Percentiles rank a stretch among this genome's conserved stretches.
These are phyloP conservation scores for Delphinapterus leucas DNA, from an alignment of 2,113 vertebrate genomes.

Conservation along the genomic window DNA sequence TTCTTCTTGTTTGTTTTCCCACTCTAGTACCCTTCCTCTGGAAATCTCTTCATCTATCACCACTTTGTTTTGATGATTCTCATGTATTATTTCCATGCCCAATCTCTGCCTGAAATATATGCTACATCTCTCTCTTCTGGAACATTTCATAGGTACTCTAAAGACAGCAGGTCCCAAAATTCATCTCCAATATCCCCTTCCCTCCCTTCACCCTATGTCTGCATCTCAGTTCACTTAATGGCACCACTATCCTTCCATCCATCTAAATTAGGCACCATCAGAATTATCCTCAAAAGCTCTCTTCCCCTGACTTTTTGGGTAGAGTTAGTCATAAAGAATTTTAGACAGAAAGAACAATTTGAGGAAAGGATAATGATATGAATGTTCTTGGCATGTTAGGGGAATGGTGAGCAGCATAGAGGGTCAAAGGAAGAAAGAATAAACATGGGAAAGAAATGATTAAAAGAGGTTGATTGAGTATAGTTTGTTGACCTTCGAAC, in stretches of 20 bases:
- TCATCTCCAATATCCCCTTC: background rate
- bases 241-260: background rate
- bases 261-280: background rate
- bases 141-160: background rate
- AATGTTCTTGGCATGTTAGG: background rate
- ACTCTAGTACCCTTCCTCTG: background rate
- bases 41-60: background rate
- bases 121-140: background rate
- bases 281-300: background rate
- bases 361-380: background rate
- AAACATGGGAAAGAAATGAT: background rate
- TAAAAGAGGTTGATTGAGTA: background rate
- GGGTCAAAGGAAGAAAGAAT: background rate
- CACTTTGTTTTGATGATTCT: background rate
- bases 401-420: background rate
- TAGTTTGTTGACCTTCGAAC: background rate
- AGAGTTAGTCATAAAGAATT: background rate
- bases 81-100: background rate
- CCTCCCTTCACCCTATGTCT: background rate
- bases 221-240: background rate
- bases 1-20: slow-evolving; percentile 1
- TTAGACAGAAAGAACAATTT: background rate
- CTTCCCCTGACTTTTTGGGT: background rate
- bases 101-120: background rate
- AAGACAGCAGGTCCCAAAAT: background rate